Evolutionary conservation across 2,113 vertebrate genomes (phyloP), one percentile per base, ranked within the genome.

Genomic region (Bubo blakistoni): DNA sequence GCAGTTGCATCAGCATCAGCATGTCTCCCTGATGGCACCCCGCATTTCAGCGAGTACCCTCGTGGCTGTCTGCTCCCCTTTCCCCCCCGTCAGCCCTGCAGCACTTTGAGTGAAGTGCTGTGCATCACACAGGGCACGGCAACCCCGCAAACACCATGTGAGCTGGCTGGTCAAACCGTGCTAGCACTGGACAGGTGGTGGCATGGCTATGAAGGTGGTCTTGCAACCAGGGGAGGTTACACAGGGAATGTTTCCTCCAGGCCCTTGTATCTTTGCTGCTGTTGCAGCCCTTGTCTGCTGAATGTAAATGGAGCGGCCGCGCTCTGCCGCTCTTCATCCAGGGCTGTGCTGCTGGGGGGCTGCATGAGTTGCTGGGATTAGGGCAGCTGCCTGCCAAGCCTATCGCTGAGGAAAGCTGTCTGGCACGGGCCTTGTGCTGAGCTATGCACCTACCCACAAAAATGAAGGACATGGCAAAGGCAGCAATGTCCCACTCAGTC

Each of bases 401-500:
- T 18, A 52, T 38, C 16, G 11, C 13, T 2, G 3, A 55, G 47
- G 17, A n/a, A 24, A 62, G 40, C 63, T 25, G 25, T 36, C 20
- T 44, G 38, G 32, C 32, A 44, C 16, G 3, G 51, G 61, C 20
- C 26, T 78, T 1, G 0, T 61, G 49, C 24, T 58, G 11, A 12
- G 32, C 19, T 47, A 63, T 59, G 20, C 81, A 86, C 98, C 98
- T 81, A 98, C 98, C 98, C 2, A 98, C 91, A 49, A 99, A 98
- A 40, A 97, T 94, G 79, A 99, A 98, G 93, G 99, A 98, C 74
- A 98, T 46, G 2, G 95, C 96, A 15, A 98, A 98, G 10, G 98
- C 98, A 10, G 95, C 98, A 2, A 98, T 98, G 93, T 99, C 98
- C 98, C 98, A 99, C 54, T 97, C 87, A 0, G 98, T 98, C 97